Evolutionary conservation across 2,113 vertebrate species (phyloP).

Genomic region (Cryptomyrus ogoouensis): DNA sequence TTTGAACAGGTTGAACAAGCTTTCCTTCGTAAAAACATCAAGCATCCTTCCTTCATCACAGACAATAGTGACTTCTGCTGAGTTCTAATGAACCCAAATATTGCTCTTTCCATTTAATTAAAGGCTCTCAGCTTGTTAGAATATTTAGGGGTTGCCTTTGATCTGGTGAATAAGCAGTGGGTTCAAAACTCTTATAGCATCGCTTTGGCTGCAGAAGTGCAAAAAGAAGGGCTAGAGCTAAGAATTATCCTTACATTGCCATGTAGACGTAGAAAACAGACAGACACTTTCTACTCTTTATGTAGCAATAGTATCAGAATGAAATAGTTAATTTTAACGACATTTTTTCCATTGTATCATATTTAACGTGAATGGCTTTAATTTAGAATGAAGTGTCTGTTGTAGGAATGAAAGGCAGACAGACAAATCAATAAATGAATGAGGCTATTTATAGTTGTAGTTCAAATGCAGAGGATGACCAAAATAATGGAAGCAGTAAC

Average conservation of each 20-base stretch:
- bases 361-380: background rate
- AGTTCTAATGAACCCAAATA: conserved; percentile 41
- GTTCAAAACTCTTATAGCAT: conserved; percentile 45
- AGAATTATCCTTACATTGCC: conserved; percentile 27
- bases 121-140: conserved; percentile 39
- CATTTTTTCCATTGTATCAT: background rate
- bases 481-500: background rate
- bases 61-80: background rate
- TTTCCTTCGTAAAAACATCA: conserved; percentile 35
- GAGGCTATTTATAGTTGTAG: background rate
- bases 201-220: conserved; percentile 42
- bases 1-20: conserved; percentile 25
- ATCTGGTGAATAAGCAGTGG: conserved; percentile 38
- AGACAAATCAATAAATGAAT: background rate
- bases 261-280: background rate
- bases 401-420: background rate
- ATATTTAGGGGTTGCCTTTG: conserved; percentile 39
- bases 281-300: background rate
- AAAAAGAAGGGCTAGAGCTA: conserved; percentile 37
- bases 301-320: background rate
- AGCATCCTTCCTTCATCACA: background rate
- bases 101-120: conserved; percentile 35
- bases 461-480: background rate
- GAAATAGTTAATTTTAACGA: background rate
- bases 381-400: background rate